Conservation (phyloP, 2,113 vertebrate species). For the Rafetus swinhoei region DNA sequence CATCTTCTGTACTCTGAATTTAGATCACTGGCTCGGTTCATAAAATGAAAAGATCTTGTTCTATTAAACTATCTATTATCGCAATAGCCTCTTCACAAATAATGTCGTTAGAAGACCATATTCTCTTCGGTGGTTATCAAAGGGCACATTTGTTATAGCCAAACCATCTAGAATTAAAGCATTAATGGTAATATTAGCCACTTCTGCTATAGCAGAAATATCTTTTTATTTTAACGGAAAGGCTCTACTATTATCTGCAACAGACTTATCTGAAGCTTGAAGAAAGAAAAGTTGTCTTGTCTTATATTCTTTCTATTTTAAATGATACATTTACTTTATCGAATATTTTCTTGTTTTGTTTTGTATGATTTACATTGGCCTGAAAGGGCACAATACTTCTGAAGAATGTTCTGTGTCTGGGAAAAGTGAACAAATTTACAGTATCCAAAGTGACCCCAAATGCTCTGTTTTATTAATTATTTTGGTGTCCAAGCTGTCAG, state of each 20-base stretch:
- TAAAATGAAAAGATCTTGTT: slow-evolving; percentile 19
- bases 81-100: slow-evolving; percentile 25
- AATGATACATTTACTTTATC: not conserved
- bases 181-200: slow-evolving; percentile 2
- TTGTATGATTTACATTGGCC: not conserved
- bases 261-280: not conserved
- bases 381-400: not conserved
- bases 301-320: not conserved
- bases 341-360: not conserved
- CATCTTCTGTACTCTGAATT: not conserved
- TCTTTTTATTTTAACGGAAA: not conserved
- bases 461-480: not conserved
- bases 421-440: not conserved
- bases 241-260: not conserved
- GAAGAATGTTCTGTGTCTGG: not conserved
- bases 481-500: not conserved
- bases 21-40: slow-evolving; percentile 5
- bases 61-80: slow-evolving; percentile 26
- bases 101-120: slow-evolving; percentile 24
- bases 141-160: not conserved
- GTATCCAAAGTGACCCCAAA: not conserved
- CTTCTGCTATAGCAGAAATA: not conserved
- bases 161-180: slow-evolving; percentile 19
- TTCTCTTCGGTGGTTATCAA: slow-evolving; percentile 30
- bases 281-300: not conserved